These are phyloP conservation scores for Hermaeophaga mercurialis DNA, from an alignment of 2,888 invertebrate species.

Conservation along the genomic window DNA sequence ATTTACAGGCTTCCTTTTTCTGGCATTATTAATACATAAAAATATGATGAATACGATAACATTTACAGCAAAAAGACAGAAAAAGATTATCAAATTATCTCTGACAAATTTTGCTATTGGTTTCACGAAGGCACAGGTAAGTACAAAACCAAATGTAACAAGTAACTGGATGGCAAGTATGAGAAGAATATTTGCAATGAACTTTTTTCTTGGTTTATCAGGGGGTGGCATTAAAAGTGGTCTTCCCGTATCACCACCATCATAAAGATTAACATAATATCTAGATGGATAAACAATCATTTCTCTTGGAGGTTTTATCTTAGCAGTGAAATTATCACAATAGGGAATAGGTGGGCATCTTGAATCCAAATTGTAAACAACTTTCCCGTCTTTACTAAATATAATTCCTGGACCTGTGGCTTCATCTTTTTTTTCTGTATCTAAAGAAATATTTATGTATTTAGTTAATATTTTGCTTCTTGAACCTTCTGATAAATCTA, in stretches of 20 bases:
- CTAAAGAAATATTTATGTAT: no score
- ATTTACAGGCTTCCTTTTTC: conserved; percentile 42
- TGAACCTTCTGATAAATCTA: no score
- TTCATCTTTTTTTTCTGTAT: neutral
- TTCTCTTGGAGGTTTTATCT: neutral
- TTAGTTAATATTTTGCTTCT: no score
- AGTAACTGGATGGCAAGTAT: conserved; percentile 61
- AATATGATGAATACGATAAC: neutral
- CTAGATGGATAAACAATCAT: neutral
- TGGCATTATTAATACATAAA: conserved; percentile 1
- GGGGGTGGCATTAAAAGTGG: no score
- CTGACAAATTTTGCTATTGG: neutral
- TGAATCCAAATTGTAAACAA: neutral
- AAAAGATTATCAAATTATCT: neutral
- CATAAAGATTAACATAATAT: neutral
- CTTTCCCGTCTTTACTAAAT: neutral
- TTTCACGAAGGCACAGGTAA: conserved; percentile 38
- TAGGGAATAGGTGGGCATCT: conserved; percentile 2
- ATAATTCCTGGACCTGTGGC: conserved; percentile 4
- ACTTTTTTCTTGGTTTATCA: conserved; percentile 35
- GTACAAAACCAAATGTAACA: conserved; percentile 58
- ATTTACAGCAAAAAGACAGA: neutral
- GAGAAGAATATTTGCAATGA: conserved; percentile 62
- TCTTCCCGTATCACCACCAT: no score
- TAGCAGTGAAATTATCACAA: neutral